Evolutionary conservation across 2,113 vertebrate species (phyloP).

Genomic region (Cheirogaleus medius): DNA sequence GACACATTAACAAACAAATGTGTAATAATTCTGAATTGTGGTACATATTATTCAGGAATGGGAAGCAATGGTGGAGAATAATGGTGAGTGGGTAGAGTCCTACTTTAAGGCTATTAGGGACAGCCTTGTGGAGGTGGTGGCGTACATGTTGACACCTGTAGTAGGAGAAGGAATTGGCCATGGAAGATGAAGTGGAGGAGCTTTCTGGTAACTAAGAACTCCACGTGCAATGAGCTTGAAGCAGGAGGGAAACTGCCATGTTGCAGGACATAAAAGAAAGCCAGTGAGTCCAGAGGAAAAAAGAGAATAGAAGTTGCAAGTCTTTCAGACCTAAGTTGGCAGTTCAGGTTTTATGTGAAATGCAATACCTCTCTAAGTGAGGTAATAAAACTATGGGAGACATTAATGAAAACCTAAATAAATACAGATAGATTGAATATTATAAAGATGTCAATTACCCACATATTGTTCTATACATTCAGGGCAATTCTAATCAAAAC

Average conservation of each 20-base stretch:
- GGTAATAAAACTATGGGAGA: conserved; percentile 14
- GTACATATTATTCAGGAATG: neutral
- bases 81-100: neutral
- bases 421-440: conserved; percentile 26
- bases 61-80: neutral
- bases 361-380: neutral
- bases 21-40: neutral
- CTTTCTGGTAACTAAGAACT: neutral
- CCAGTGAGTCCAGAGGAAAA: neutral
- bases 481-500: conserved; percentile 48
- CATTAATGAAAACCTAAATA: conserved; percentile 20
- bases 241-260: neutral
- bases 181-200: neutral
- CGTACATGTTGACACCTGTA: rapidly evolving
- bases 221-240: neutral
- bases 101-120: neutral
- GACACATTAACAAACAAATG: neutral
- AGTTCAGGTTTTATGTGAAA: neutral
- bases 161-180: neutral
- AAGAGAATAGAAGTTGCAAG: neutral
- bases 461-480: neutral
- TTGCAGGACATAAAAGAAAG: neutral
- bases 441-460: conserved; percentile 30
- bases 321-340: neutral
- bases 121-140: neutral